phyloP scores from a whole-genome alignment of 2,888 invertebrate genomes.

The Sclerodermus sp. region DNA sequence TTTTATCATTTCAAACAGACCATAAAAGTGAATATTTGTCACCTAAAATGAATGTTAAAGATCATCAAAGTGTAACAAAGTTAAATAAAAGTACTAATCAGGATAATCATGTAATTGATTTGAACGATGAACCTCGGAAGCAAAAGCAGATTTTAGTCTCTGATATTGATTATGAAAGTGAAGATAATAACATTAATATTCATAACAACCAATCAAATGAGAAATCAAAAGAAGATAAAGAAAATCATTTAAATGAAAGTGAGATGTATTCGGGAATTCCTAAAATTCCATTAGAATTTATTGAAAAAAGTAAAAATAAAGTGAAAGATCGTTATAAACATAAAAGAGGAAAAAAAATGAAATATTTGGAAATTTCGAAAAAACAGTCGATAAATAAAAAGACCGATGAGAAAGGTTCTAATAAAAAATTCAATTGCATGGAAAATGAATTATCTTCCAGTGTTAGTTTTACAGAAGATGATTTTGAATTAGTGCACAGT shows the following conservation, averaged over 20 bases:
- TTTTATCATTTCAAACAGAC: constrained; percentile 23
- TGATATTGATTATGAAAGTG: background rate
- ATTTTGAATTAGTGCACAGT: constrained; percentile 1
- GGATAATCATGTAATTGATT: too few species aligned
- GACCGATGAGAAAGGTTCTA: too few species aligned
- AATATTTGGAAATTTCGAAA: too few species aligned
- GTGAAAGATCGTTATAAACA: constrained; percentile 4
- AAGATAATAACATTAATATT: background rate
- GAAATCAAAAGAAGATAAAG: background rate
- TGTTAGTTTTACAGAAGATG: constrained; percentile 34
- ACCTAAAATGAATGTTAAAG: too few species aligned
- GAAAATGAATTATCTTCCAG: constrained; percentile 21
- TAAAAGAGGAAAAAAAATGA: too few species aligned
- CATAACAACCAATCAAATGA: background rate
- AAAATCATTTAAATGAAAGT: constrained; percentile 16
- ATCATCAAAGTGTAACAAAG: background rate
- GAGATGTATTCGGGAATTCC: constrained; percentile 35
- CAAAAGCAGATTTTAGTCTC: too few species aligned
- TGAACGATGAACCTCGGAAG: too few species aligned
- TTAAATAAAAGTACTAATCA: background rate
- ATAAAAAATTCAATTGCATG: too few species aligned
- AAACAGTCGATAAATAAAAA: too few species aligned
- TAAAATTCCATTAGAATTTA: constrained; percentile 21
- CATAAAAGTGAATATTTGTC: too few species aligned
- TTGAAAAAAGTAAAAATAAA: constrained; percentile 10